A percentile compares a stretch with the other conserved stretches of the same genome.
Evolutionary conservation across 2,113 vertebrate genomes (phyloP).

Genomic region (Pituophis catenifer): DNA sequence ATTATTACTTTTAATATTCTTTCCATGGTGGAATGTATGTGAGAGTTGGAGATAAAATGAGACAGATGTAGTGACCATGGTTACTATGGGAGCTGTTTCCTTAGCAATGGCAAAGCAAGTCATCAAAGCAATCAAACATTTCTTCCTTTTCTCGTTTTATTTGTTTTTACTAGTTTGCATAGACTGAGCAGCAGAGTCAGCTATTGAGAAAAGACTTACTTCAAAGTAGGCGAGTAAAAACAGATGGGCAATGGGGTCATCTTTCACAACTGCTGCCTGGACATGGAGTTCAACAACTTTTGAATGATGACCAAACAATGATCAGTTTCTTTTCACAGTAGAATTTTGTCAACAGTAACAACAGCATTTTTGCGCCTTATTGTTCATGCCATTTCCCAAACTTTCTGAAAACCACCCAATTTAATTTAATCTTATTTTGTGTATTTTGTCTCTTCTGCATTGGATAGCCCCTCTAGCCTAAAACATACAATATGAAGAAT

Average conservation of each 20-base stretch:
- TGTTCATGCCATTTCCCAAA: not conserved
- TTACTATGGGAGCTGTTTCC: slow-evolving; percentile 81
- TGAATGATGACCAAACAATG: slow-evolving; percentile 17
- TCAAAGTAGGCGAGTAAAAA: slow-evolving; percentile 27
- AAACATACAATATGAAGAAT: not conserved
- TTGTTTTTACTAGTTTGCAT: slow-evolving; percentile 66
- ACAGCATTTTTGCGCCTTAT: slow-evolving; percentile 1
- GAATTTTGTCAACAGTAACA: not conserved
- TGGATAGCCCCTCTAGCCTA: not conserved
- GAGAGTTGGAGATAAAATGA: slow-evolving; percentile 71
- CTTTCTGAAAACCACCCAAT: not conserved
- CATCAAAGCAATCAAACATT: slow-evolving; percentile 67
- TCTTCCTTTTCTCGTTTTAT: slow-evolving; percentile 54
- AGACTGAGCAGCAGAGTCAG: slow-evolving; percentile 59
- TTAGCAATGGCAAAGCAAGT: slow-evolving; percentile 72
- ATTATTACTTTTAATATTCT: slow-evolving; percentile 63
- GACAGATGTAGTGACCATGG: slow-evolving; percentile 77
- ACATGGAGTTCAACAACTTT: slow-evolving; percentile 21
- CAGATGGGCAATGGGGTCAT: slow-evolving; percentile 37
- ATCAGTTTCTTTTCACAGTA: slow-evolving; percentile 24
- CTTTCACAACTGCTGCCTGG: slow-evolving; percentile 28
- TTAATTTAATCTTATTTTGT: not conserved
- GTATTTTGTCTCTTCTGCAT: not conserved
- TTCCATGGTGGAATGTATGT: slow-evolving; percentile 60
- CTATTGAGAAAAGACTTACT: slow-evolving; percentile 45